Evolutionary conservation across 2,797 vertebrate species (phyloP).

Genomic region (Nannoperca australis): DNA sequence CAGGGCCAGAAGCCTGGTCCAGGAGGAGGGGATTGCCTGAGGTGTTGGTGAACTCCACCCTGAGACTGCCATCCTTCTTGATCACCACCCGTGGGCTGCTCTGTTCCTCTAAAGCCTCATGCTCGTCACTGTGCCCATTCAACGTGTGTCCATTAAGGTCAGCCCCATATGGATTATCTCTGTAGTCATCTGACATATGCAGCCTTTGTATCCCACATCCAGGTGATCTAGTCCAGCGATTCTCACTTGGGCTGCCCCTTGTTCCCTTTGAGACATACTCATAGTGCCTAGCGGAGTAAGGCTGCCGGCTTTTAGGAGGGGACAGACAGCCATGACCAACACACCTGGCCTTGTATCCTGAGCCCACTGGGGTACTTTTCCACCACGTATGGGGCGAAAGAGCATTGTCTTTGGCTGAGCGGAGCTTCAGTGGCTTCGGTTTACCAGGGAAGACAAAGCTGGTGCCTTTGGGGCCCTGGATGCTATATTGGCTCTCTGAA

Average conservation of each 20-base stretch:
- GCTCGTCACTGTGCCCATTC: slow-evolving; percentile 83
- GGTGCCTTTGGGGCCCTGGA: slow-evolving; percentile 90
- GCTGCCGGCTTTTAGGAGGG: slow-evolving; percentile 89
- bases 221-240: slow-evolving; percentile 69
- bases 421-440: slow-evolving; percentile 90
- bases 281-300: slow-evolving; percentile 86
- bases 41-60: slow-evolving; percentile 94
- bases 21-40: slow-evolving; percentile 78
- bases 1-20: slow-evolving; percentile 86
- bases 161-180: slow-evolving; percentile 79
- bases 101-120: slow-evolving; percentile 81
- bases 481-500: slow-evolving; percentile 96
- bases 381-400: slow-evolving; percentile 89
- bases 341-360: slow-evolving; percentile 89
- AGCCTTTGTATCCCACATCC: slow-evolving; percentile 76
- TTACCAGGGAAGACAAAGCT: slow-evolving; percentile 84
- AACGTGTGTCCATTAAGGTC: slow-evolving; percentile 84
- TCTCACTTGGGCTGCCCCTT: slow-evolving; percentile 72
- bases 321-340: slow-evolving; percentile 92
- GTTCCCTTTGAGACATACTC: slow-evolving; percentile 84
- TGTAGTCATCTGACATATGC: slow-evolving; percentile 82
- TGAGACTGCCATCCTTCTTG: slow-evolving; percentile 91
- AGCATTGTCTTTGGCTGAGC: slow-evolving; percentile 87
- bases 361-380: slow-evolving; percentile 79
- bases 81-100: slow-evolving; percentile 94